Evolutionary conservation across 2,113 vertebrate species (phyloP).

Genomic region (Corydoras sp.): DNA sequence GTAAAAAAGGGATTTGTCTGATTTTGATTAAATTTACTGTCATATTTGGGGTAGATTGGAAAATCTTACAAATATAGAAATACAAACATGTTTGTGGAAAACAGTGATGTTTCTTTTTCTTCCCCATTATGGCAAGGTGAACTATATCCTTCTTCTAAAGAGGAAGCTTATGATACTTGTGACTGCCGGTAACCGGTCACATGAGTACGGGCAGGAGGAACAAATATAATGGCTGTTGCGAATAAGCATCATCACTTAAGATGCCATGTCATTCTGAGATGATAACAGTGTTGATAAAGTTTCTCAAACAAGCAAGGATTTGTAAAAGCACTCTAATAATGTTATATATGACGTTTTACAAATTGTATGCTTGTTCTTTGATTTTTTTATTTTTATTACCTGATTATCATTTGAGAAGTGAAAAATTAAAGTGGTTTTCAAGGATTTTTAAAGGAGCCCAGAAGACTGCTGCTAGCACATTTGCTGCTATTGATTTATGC

Average conservation of each 20-base stretch:
- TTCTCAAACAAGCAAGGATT: conserved; percentile 62
- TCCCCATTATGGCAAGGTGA: conserved; percentile 24
- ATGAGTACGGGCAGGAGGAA: conserved; percentile 76
- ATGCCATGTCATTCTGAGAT: conserved; percentile 60
- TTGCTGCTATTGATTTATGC: conserved; percentile 25
- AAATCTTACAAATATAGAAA: too few relatives aligned
- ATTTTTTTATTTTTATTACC: not conserved
- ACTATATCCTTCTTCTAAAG: conserved; percentile 67
- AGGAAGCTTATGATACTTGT: conserved; percentile 81
- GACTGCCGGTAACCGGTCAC: conserved; percentile 84
- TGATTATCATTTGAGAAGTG: conserved; percentile 2
- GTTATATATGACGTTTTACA: not conserved
- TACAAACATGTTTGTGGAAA: too few relatives aligned
- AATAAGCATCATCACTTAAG: conserved; percentile 63
- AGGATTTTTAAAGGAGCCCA: conserved; percentile 19
- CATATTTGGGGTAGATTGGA: too few relatives aligned
- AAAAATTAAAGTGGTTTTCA: not conserved
- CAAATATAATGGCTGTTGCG: conserved; percentile 70
- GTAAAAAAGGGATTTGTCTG: too few relatives aligned
- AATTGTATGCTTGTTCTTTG: not conserved
- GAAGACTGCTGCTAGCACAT: conserved; percentile 21
- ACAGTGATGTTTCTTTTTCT: conserved; percentile 41
- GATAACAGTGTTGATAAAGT: conserved; percentile 64
- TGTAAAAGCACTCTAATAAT: conserved; percentile 26
- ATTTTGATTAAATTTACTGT: too few relatives aligned